phyloP scores from a whole-genome alignment of 2,113 vertebrate genomes.

The Seriola dumerili region DNA sequence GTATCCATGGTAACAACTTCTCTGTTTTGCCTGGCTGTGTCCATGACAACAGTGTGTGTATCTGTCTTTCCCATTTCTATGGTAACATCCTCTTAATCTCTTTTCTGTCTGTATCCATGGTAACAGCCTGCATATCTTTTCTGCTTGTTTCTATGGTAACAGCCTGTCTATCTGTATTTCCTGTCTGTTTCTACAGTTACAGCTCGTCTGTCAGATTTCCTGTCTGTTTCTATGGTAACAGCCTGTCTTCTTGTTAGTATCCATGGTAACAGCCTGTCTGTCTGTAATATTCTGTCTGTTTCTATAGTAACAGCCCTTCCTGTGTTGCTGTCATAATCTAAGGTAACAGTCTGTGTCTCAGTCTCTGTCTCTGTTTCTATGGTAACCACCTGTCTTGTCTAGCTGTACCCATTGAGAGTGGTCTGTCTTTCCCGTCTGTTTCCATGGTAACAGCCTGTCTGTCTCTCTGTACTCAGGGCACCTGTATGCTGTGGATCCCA shows the following conservation, averaged over 20 bases:
- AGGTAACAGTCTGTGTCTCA: no score
- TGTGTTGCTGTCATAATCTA: neutral
- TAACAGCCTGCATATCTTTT: no score
- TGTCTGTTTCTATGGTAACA: neutral
- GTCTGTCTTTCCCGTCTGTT: neutral
- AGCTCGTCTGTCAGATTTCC: neutral
- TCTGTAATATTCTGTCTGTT: neutral
- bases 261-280: neutral
- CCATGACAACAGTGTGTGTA: neutral
- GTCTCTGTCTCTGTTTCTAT: neutral
- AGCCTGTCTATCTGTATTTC: neutral
- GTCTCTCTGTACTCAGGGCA: constrained; percentile 66
- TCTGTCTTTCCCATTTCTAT: no score
- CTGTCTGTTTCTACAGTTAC: neutral
- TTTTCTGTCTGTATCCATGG: neutral
- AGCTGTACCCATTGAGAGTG: neutral
- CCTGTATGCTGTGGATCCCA: constrained; percentile 83
- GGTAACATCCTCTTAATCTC: no score
- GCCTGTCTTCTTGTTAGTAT: neutral
- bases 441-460: neutral
- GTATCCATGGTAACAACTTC: neutral
- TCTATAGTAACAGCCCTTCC: neutral
- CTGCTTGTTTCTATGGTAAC: no score
- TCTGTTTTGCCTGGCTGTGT: neutral
- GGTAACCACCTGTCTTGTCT: neutral